Evolutionary conservation across 2,797 vertebrate genomes (phyloP).

Genomic region (Hypotaenidia okinawae): DNA sequence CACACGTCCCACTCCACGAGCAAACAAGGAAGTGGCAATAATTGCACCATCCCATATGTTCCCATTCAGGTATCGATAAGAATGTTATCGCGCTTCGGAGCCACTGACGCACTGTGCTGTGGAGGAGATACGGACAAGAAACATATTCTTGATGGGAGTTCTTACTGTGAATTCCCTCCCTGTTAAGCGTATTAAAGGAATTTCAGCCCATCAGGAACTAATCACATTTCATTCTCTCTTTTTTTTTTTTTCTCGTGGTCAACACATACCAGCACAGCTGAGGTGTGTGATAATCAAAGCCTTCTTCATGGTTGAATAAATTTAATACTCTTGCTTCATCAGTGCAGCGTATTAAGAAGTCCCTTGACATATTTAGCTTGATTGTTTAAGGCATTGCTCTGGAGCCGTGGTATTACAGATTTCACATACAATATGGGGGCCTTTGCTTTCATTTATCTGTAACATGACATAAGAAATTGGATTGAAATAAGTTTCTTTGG

Average conservation of each 20-base stretch:
- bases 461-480: constrained; percentile 69
- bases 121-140: constrained; percentile 9
- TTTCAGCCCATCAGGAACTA: constrained; percentile 77
- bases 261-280: constrained; percentile 65
- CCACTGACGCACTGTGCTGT: constrained; percentile 41
- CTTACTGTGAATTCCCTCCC: constrained; percentile 64
- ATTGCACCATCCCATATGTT: constrained; percentile 31
- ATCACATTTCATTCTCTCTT: constrained; percentile 79
- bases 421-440: constrained; percentile 51
- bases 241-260: constrained; percentile 66
- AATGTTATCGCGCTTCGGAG: constrained; percentile 39
- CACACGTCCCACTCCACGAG: neutral
- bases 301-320: constrained; percentile 78
- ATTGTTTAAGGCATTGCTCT: constrained; percentile 74
- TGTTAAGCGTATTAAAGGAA: constrained; percentile 65
- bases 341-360: constrained; percentile 74
- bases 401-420: constrained; percentile 56
- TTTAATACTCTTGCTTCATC: constrained; percentile 78
- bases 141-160: constrained; percentile 35
- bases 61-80: constrained; percentile 59
- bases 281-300: constrained; percentile 78
- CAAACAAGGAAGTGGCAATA: neutral
- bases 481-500: constrained; percentile 62
- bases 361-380: constrained; percentile 75
- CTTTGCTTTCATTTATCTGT: constrained; percentile 57